Evolutionary conservation across 2,888 invertebrate species (phyloP), one percentile per base, ranked within the genome.

Genomic region (Platycnemis pennipes): DNA sequence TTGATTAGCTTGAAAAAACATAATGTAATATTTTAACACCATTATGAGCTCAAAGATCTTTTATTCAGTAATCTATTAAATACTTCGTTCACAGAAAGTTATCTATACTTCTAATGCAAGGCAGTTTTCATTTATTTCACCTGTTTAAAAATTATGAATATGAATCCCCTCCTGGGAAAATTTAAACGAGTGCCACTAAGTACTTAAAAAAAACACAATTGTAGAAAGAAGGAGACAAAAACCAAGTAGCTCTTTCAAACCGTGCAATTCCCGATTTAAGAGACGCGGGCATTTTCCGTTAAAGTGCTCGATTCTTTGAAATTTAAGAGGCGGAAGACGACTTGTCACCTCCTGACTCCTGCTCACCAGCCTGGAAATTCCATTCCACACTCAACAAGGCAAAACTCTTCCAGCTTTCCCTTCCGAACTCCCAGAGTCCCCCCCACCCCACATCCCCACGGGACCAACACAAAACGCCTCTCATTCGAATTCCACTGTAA

Each of bases 301-400:
- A 77, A 37, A 77, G 37, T 77, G 77, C 77, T 37, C 77, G 37
- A 77, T 11, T 77, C 77, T 77, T 77, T 37, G 77, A 37, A 37
- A 37, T 77, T 77, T 37, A 77, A 37, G 77, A 77, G 46, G 37
- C 45, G 46, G 87, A 45, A 45, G 87, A 46, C 46, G 87, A 44
- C 44, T 87, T 46, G 44, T 44, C 87, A 87, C 22, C 87, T 87
- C 87, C 37, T 45, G 87, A 87, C 44, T 45, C 45, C 26, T 87
- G 46, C n/a, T 45, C 44, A 46, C 44, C 37, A 26, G 45, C 87
- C 11, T 46, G 46, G 44, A 87, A n/a, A 87, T 44, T 87, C 87
- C 44, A 87, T 87, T 87, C 46, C 87, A 87, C 8, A 44, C 87
- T 87, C 87, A 45, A 87, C 87, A 87, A 87, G 87, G 46, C 87